phyloP scores from a whole-genome alignment of 2,888 invertebrate species.

The Cryptophagus acutangulus region DNA sequence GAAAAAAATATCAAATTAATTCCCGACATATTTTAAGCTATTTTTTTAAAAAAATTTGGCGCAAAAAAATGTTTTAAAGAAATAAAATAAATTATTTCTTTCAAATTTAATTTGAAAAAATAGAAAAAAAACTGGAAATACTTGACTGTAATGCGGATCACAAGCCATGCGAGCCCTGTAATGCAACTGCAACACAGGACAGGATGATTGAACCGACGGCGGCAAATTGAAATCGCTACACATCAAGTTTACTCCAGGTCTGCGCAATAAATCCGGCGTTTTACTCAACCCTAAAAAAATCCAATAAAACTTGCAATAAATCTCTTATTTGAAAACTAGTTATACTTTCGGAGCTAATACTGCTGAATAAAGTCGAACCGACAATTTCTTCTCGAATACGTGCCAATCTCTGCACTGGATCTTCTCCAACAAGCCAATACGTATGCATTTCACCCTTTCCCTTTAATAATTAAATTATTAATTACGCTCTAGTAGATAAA shows the following conservation, averaged over 20 bases:
- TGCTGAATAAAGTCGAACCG: conserved; percentile 46
- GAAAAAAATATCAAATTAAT: too few relatives aligned
- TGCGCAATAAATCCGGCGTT: conserved; percentile 49
- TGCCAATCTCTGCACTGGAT: conserved; percentile 45
- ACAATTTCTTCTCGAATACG: conserved; percentile 47
- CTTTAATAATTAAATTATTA: conserved; percentile 41
- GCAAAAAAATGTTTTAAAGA: too few relatives aligned
- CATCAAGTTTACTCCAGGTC: conserved; percentile 44
- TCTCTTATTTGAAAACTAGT: conserved; percentile 21
- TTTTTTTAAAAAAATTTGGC: too few relatives aligned
- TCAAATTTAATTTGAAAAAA: too few relatives aligned
- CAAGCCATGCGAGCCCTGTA: conserved; percentile 44
- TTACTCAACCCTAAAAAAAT: conserved; percentile 39
- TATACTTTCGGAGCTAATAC: conserved; percentile 48
- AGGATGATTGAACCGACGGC: conserved; percentile 29
- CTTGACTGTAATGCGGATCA: too few relatives aligned
- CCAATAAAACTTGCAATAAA: not conserved
- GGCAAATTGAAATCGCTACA: conserved; percentile 17
- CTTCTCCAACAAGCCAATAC: conserved; percentile 66
- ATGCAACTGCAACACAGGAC: conserved; percentile 44
- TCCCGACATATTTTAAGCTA: too few relatives aligned
- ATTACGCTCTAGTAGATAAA: conserved; percentile 2
- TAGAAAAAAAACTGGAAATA: too few relatives aligned
- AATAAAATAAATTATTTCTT: too few relatives aligned
- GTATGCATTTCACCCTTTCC: conserved; percentile 74